Percentiles rank a stretch among this genome's conserved stretches.
phyloP scores from a whole-genome alignment of 35 echinoderm and acorn worm species.

The Acanthaster planci region DNA sequence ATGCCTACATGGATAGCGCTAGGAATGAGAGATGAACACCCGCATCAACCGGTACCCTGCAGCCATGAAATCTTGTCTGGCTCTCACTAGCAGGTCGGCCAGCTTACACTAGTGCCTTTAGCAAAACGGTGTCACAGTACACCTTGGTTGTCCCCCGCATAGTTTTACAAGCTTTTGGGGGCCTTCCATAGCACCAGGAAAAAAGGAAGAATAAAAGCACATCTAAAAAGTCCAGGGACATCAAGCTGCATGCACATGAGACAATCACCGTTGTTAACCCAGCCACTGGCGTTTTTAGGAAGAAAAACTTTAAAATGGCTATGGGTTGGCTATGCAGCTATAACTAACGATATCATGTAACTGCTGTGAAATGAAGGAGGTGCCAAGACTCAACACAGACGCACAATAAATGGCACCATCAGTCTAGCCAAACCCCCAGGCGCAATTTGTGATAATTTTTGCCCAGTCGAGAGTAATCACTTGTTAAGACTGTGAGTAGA shows the following conservation, averaged over 20 bases:
- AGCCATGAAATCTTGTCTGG: slow-evolving; percentile 33
- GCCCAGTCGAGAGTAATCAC: slow-evolving; percentile 30
- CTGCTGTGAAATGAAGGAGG: background rate
- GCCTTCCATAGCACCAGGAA: background rate
- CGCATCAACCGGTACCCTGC: slow-evolving; percentile 15
- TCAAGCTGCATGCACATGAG: slow-evolving; percentile 11
- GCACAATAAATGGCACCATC: slow-evolving; percentile 15
- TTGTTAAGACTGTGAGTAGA: slow-evolving; percentile 6
- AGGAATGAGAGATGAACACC: slow-evolving; percentile 25
- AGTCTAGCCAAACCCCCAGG: slow-evolving; percentile 20
- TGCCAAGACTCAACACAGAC: background rate
- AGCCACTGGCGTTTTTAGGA: background rate
- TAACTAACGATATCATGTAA: slow-evolving; percentile 32
- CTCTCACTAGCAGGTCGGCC: slow-evolving; percentile 26
- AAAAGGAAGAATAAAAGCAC: background rate
- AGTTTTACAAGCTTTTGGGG: slow-evolving; percentile 22
- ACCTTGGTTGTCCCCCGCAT: slow-evolving; percentile 18
- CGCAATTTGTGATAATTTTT: slow-evolving; percentile 30
- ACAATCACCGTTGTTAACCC: slow-evolving; percentile 19
- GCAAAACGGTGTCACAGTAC: slow-evolving; percentile 18
- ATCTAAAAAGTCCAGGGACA: background rate
- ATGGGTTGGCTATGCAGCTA: background rate
- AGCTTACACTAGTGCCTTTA: slow-evolving; percentile 22
- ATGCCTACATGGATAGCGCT: background rate
- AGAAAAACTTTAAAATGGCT: background rate